Base-by-base conservation (phyloP, 2,797 vertebrate genomes). In the Diglossa cyanea region DNA sequence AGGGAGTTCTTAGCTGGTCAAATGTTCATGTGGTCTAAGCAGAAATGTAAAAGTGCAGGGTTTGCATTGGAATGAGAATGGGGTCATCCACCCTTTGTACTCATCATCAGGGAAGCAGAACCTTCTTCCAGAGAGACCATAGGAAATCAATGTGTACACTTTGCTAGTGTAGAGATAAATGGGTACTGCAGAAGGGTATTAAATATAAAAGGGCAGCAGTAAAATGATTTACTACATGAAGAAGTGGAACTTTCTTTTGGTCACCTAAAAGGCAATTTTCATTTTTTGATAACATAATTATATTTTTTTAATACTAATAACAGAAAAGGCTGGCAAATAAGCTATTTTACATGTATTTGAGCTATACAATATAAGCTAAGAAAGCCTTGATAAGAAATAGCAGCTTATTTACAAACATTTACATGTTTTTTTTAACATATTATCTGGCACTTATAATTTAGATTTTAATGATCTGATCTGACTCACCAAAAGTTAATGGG, bases 111-210 rank as follows among this genome's bases (percentile, higher is more conserved):
- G 96, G 97, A 97, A 98, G 97, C 97, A 98, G 98, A 97, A 98
- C 98, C 98, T 98, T 98, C 98, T 98, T 98, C 98, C 90, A 97
- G 98, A 98, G 98, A 98, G 97, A 96, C 96, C 98, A 98, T 98
- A 97, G 98, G 99, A 99, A 99, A 99, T 99, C 99, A 98, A 99
- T 99, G 98, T 97, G 95, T 98, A 96, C 97, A 96, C 98, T 98
- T 98, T 98, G 98, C 98, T 98, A 96, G 97, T 72, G 80, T 95
- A 95, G 96, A 98, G 96, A 98, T 97, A 96, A 98, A 96, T 95
- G 97, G 95, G 93, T 96, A 93, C 88, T 96, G 97, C 96, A 96
- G 96, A 96, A 97, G 86, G 72, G 95, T 97, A 96, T 97, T 95
- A 97, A 98, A 97, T 97, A 97, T 97, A 96, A 97, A 98, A 98